Percentiles rank a stretch among this genome's conserved stretches.
Evolutionary conservation across 2,113 vertebrate genomes (phyloP).

Genomic region (Manacus vitellinus): DNA sequence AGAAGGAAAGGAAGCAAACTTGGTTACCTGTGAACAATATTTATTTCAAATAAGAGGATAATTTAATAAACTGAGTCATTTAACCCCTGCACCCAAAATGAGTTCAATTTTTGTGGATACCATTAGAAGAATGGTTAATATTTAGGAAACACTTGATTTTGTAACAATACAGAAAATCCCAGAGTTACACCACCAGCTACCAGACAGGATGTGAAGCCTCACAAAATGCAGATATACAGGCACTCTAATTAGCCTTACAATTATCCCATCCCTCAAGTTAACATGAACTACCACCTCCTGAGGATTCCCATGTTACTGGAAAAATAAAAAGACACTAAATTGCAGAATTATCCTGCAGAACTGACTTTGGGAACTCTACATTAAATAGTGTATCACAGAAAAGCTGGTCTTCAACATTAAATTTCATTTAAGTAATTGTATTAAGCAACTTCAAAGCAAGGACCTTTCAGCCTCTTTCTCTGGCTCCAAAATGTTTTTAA

Average conservation of each 20-base stretch:
- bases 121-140: not conserved
- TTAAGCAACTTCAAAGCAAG: not conserved
- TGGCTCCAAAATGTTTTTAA: not conserved
- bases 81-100: not conserved
- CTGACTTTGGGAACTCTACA: not conserved
- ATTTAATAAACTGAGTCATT: not conserved
- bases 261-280: not conserved
- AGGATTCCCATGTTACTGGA: not conserved
- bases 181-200: not conserved
- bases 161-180: not conserved
- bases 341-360: not conserved
- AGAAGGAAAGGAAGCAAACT: not conserved
- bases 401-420: not conserved
- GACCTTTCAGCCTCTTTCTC: not conserved
- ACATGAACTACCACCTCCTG: not conserved
- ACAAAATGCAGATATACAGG: not conserved
- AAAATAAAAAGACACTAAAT: not conserved
- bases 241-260: not conserved
- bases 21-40: not conserved
- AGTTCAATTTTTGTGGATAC: not conserved
- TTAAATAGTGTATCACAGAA: not conserved
- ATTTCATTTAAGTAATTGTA: not conserved
- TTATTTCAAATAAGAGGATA: not conserved
- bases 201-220: not conserved
- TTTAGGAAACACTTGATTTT: not conserved